Base-by-base conservation (phyloP, 2,888 invertebrate genomes). In the Drosophila stalkeri region DNA sequence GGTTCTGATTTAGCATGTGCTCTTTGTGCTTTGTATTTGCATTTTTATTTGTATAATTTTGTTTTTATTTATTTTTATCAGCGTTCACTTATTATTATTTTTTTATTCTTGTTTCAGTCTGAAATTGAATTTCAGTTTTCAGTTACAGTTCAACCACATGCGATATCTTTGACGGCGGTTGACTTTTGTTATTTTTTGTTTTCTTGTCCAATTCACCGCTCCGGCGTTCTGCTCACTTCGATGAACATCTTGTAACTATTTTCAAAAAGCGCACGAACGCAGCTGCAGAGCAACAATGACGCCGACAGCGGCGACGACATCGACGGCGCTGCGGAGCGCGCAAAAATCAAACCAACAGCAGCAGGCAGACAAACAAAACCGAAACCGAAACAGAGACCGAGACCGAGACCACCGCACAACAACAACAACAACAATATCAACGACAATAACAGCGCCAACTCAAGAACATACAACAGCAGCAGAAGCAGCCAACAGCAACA, bases 231-330 rank as follows among this genome's bases (percentile, higher is more conserved):
- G 90, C 87, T 86, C 91, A 88, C 91, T 90, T 90, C 91, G 91
- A 91, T 91, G 91, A 92, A 91, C 91, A 92, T 91, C 91, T 91
- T 91, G 91, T 91, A 91, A 91, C 91, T 91, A 92, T 92, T 92
- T 92, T 92, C 85, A 81, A 91, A 91, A 91, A 88, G 88, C 91
- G 89, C 85, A 91, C 91, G 89, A 81, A 88, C 86, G 82, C 89
- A 89, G 86, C 89, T 91, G 91, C 89, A 90, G 89, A 89, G 90
- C 91, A 80, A 75, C 80, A 54, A 70, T 66, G 37, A 52, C 65
- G 54, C 51, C 59, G 60, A 49, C 68, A 47, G 46, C 62, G 52
- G 46, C 64, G 41, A 37, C 72, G 51, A 43, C 55, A 46, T 37
- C 61, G 44, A 72, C 79, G 78, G 54, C 80, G 79, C 70, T 78